Evolutionary conservation across 2,113 vertebrate species (phyloP).

Genomic region (Lutjanus erythropterus): DNA sequence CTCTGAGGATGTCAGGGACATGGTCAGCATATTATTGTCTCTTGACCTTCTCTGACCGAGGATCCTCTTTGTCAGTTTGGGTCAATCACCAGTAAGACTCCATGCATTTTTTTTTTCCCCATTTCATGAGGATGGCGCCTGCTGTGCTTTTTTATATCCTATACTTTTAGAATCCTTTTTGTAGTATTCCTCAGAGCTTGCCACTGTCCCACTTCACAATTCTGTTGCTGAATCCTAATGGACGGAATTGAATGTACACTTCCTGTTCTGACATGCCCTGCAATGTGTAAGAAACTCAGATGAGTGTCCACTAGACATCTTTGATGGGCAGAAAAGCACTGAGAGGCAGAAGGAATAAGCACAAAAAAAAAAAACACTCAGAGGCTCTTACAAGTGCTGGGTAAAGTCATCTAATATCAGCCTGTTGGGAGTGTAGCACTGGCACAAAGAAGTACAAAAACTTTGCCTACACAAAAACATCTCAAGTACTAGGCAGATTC

Average conservation of each 20-base stretch:
- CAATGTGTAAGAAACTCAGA: slow-evolving; percentile 16
- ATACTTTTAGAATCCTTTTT: neutral
- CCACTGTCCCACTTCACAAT: slow-evolving; percentile 5
- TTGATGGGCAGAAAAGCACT: slow-evolving; percentile 24
- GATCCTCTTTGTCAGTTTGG: slow-evolving; percentile 3
- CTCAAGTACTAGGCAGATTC: slow-evolving; percentile 3
- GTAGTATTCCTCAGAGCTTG: slow-evolving; percentile 16
- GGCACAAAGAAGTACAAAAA: slow-evolving; percentile 14
- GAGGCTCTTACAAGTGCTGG: neutral
- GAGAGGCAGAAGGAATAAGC: neutral
- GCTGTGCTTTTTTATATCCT: neutral
- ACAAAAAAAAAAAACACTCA: neutral
- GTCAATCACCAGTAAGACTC: slow-evolving; percentile 11
- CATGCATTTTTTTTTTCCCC: neutral
- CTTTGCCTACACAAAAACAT: neutral
- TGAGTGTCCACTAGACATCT: slow-evolving; percentile 26
- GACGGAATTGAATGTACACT: slow-evolving; percentile 15
- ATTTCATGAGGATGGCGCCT: slow-evolving; percentile 6
- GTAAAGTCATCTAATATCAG: slow-evolving; percentile 20
- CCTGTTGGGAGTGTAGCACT: slow-evolving; percentile 4
- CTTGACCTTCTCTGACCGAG: slow-evolving; percentile 22
- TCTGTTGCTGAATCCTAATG: slow-evolving; percentile 44
- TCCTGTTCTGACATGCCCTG: slow-evolving; percentile 17
- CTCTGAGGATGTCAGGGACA: neutral
- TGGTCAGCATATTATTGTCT: neutral